Base-by-base conservation (phyloP, 1,140 invertebrate species). In the Gryon sp. region DNA sequence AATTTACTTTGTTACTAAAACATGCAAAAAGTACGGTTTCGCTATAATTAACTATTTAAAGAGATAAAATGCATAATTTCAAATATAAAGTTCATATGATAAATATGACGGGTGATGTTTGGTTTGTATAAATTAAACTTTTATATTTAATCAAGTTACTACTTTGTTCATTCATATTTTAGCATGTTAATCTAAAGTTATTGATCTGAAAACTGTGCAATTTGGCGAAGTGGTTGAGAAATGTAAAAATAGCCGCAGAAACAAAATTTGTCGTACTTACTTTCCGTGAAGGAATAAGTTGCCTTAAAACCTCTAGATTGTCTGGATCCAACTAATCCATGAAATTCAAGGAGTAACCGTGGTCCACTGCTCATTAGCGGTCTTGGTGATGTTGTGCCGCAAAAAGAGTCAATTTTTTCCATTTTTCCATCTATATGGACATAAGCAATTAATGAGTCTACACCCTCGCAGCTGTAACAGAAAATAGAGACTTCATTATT, bases 341-440 rank as follows among this genome's bases (percentile, higher is more conserved):
- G 89, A 84, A 97, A 97, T 88, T 96, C 94, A 8, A 98, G 87
- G 74, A 93, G 92, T 76, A 98, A 89, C 72, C 92, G 90, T 20
- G 94, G 93, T 20, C 95, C 95, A 83, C 94, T 96, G 18, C 96
- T 97, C 96, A 98, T 98, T 36, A 98, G 89, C 28, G 95, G 94
- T 68, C 92, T 92, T 0, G 95, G 95, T 18, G 93, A 84, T 72
- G 91, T 92, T 3, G 90, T 91, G 0, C 95, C 96, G 83, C 97
- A 98, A 78, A 96, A 94, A 3, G 92, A 92, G 76, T 95, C 94
- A 59, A 97, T 93, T 85, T 94, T 93, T 81, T 94, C 94, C 89
- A 93, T 91, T 80, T 93, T 90, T 2, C 94, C 95, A 46, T 95
- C 93, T 50, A 94, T 93, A 68, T 92, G 91, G 30, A 96, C 92